Evolutionary conservation across 2,888 invertebrate species (phyloP).

Genomic region (Panopea generosa): DNA sequence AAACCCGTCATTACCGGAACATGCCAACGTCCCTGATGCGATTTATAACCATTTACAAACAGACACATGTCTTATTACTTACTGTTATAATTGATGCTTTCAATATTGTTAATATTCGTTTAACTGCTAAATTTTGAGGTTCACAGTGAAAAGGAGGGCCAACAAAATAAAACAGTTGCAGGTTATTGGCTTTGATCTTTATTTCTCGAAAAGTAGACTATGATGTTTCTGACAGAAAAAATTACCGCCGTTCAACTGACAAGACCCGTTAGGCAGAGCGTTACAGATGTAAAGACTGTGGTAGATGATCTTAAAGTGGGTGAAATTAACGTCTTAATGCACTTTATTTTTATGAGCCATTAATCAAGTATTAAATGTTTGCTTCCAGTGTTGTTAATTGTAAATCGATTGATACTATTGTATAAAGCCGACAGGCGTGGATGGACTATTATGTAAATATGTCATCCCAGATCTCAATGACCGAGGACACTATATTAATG

Average conservation of each 20-base stretch:
- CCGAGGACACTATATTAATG: too few species aligned
- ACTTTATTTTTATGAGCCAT: neutral
- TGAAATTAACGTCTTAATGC: too few species aligned
- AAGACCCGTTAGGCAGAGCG: neutral
- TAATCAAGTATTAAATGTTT: constrained; percentile 1
- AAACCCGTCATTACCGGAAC: constrained; percentile 42
- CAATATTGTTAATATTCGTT: constrained; percentile 10
- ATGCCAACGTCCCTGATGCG: constrained; percentile 19
- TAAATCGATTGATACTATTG: constrained; percentile 2
- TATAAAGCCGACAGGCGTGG: too few species aligned
- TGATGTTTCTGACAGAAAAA: constrained; percentile 8
- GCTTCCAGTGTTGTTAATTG: neutral
- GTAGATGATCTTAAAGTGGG: too few species aligned
- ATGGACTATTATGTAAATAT: too few species aligned
- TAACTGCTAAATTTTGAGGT: constrained; percentile 9
- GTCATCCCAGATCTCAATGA: too few species aligned
- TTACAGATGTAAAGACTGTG: too few species aligned
- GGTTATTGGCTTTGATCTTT: too few species aligned
- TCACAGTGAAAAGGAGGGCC: too few species aligned
- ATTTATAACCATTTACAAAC: constrained; percentile 14
- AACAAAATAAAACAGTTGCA: too few species aligned
- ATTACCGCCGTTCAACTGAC: neutral
- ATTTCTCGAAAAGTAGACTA: neutral
- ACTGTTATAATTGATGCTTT: too few species aligned
- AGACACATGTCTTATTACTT: constrained; percentile 9